Percentiles rank a stretch among this genome's conserved stretches.
phyloP scores from a whole-genome alignment of 2,888 invertebrate genomes.

The Cataglyphis rosenhaueri region DNA sequence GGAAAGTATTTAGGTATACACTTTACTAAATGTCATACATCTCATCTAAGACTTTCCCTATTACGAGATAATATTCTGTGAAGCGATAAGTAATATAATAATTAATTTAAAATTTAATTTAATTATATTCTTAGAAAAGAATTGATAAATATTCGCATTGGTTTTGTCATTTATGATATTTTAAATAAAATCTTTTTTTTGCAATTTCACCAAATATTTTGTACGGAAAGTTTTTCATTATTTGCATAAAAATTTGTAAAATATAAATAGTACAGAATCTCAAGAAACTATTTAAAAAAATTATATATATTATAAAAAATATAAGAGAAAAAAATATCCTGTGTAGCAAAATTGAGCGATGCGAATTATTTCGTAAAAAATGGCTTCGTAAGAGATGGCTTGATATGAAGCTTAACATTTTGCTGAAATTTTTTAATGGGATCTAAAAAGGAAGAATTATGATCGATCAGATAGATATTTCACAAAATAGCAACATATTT shows the following conservation, averaged over 20 bases:
- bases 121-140: neutral
- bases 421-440: neutral
- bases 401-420: neutral
- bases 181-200: neutral
- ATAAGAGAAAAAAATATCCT: neutral
- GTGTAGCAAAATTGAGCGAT: neutral
- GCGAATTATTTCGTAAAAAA: neutral
- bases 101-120: constrained; percentile 1
- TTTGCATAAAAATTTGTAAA: neutral
- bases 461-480: neutral
- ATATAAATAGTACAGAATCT: neutral
- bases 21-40: neutral
- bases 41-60: neutral
- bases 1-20: neutral
- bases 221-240: neutral
- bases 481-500: neutral
- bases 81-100: neutral
- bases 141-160: neutral
- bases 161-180: neutral
- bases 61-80: neutral
- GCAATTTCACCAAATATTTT: neutral
- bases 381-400: neutral
- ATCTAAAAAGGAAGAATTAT: neutral
- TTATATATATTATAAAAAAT: neutral
- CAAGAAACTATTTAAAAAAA: neutral